Percentiles rank a stretch among this genome's conserved stretches.
phyloP scores from a whole-genome alignment of 1,140 invertebrate genomes.

The Drosophila repleta region DNA sequence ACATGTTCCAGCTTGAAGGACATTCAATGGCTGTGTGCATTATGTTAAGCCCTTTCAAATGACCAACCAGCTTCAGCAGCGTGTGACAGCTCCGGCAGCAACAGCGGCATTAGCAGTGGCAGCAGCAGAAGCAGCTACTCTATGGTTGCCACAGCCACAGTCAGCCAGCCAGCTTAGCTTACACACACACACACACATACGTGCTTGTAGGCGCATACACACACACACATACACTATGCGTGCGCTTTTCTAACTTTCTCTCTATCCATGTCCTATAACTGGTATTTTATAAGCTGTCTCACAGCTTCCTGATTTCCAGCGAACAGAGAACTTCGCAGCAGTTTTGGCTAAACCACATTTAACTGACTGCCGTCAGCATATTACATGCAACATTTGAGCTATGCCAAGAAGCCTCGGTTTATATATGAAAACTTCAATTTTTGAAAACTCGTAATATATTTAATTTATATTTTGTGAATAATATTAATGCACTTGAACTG shows the following conservation, averaged over 20 bases:
- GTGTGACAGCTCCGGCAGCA: conserved; percentile 23
- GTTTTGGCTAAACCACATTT: conserved; percentile 15
- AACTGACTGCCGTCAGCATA: neutral
- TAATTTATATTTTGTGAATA: too few relatives aligned
- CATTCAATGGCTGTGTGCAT: conserved; percentile 48
- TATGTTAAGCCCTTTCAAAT: conserved; percentile 61
- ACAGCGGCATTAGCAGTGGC: conserved; percentile 1
- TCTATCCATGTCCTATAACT: conserved; percentile 39
- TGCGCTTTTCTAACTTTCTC: conserved; percentile 20
- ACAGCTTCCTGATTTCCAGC: conserved; percentile 6
- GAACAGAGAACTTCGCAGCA: neutral
- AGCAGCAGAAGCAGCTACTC: conserved; percentile 23
- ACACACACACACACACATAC: conserved; percentile 15
- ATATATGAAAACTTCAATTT: too few relatives aligned
- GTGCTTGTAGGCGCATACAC: too few relatives aligned
- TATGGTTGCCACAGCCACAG: conserved; percentile 32
- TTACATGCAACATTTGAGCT: neutral
- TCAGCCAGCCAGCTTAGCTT: conserved; percentile 22
- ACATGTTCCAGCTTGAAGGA: conserved; percentile 53
- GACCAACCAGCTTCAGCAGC: conserved; percentile 45
- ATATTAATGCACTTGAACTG: too few relatives aligned
- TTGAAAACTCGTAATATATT: too few relatives aligned
- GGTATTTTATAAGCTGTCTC: conserved; percentile 27
- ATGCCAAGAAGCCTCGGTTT: too few relatives aligned
- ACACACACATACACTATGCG: conserved; percentile 4